These are phyloP conservation scores for Trisateles emortualis DNA, from an alignment of 2,888 invertebrate species.

Conservation along the genomic window DNA sequence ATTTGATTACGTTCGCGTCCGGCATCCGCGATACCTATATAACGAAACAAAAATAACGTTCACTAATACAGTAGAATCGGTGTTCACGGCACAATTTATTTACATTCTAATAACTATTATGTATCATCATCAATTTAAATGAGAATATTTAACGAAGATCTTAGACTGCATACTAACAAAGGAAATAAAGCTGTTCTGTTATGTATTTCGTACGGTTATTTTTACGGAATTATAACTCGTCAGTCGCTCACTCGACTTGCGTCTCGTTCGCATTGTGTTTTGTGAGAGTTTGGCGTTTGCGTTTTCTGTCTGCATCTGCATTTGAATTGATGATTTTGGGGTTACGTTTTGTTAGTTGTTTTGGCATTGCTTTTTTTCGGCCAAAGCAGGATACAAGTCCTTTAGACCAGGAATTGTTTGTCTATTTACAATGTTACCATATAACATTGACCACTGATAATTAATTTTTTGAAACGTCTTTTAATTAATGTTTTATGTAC, in stretches of 20 bases:
- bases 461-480: no score
- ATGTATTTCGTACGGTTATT: constrained; percentile 15
- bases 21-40: constrained; percentile 25
- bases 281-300: constrained; percentile 7
- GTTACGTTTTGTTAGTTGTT: constrained; percentile 6
- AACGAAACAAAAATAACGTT: constrained; percentile 53
- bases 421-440: no score
- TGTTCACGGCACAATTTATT: constrained; percentile 20
- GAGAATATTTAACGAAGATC: background rate
- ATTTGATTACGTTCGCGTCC: constrained; percentile 40
- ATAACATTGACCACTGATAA: no score
- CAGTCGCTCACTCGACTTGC: constrained; percentile 6
- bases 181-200: constrained; percentile 1
- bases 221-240: constrained; percentile 4
- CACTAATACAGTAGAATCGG: constrained; percentile 17
- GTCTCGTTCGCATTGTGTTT: background rate
- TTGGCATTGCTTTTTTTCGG: background rate
- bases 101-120: constrained; percentile 4
- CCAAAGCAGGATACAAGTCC: background rate
- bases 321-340: background rate
- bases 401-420: no score
- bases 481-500: no score
- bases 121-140: background rate
- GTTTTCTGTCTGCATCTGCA: constrained; percentile 1
- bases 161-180: constrained; percentile 4